phyloP scores from a whole-genome alignment of 2,888 invertebrate genomes.

The Sipha maydis region DNA sequence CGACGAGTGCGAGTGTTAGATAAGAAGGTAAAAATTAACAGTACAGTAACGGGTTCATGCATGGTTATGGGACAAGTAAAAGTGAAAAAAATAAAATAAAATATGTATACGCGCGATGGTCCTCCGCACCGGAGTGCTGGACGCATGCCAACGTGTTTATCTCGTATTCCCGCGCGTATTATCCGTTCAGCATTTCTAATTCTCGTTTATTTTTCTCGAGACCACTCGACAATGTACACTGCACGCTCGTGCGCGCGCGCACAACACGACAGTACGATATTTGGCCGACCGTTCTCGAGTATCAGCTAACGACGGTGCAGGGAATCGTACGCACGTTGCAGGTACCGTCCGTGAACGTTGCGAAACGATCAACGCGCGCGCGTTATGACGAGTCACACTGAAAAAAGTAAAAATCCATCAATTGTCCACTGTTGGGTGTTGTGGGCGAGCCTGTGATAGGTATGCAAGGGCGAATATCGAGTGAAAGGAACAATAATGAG shows the following conservation, averaged over 20 bases:
- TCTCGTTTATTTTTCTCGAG: neutral
- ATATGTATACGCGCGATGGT: too few species aligned
- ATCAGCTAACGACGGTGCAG: neutral
- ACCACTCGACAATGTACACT: too few species aligned
- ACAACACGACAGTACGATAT: neutral
- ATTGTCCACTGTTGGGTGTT: constrained; percentile 35
- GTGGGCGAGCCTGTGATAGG: constrained; percentile 52
- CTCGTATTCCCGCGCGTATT: too few species aligned
- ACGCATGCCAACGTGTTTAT: too few species aligned
- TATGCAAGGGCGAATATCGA: constrained; percentile 55
- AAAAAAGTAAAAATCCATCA: constrained; percentile 49
- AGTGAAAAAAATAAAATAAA: too few species aligned
- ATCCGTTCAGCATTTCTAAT: neutral
- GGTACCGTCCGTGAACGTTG: neutral
- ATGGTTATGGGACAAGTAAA: too few species aligned
- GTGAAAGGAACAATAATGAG: constrained; percentile 59
- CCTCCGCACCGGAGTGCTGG: too few species aligned
- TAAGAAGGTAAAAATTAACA: too few species aligned
- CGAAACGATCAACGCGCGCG: constrained; percentile 5
- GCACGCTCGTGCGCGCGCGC: neutral
- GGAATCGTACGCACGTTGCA: neutral
- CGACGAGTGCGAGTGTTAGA: neutral
- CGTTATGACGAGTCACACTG: constrained; percentile 21
- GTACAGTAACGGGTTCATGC: too few species aligned
- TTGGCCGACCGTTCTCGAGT: neutral